Percentiles rank a stretch among this genome's conserved stretches.
Evolutionary conservation across 2,888 invertebrate genomes (phyloP).

Genomic region (Penaeus monodon): DNA sequence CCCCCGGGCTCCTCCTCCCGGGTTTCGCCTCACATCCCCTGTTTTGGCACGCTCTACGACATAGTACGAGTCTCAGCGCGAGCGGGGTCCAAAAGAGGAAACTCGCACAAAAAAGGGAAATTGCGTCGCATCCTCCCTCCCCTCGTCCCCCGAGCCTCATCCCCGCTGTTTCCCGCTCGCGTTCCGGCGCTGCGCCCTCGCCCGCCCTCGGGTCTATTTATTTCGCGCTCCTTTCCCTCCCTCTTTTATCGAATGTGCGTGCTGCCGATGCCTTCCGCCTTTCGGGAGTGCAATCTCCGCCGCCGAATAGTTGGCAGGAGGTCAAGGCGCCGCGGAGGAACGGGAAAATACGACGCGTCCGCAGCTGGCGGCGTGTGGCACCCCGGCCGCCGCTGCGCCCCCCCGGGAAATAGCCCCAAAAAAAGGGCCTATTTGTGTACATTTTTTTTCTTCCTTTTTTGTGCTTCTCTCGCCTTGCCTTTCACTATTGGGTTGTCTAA

Average conservation of each 20-base stretch:
- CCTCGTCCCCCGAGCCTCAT: not conserved
- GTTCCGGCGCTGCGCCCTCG: not conserved
- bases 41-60: constrained; percentile 20
- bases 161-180: not conserved
- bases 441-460: not conserved
- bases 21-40: constrained; percentile 41
- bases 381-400: not conserved
- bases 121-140: constrained; percentile 48
- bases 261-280: no score
- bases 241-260: no score
- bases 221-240: no score
- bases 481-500: no score
- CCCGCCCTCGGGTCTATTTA: not conserved
- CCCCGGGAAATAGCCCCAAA: constrained; percentile 23
- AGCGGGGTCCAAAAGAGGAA: not conserved
- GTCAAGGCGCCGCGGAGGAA: no score
- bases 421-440: constrained; percentile 9
- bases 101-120: constrained; percentile 50
- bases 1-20: constrained; percentile 20
- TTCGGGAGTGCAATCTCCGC: no score
- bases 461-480: no score
- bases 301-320: no score
- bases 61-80: constrained; percentile 15
- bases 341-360: not conserved
- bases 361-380: constrained; percentile 10